These are phyloP conservation scores for Linepithema humile DNA, from an alignment of 1,140 invertebrate species.

Conservation along the genomic window DNA sequence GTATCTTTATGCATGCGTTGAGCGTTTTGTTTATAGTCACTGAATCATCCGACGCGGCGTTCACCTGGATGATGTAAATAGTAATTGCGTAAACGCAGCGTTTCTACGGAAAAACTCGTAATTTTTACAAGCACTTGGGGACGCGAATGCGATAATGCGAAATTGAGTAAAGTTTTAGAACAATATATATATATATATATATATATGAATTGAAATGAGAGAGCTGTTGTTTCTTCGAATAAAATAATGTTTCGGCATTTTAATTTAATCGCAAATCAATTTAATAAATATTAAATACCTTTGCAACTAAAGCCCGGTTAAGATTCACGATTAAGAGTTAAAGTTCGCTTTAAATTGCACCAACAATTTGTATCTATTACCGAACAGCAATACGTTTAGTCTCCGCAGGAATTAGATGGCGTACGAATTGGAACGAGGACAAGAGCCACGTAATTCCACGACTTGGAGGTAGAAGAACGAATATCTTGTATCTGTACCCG, in stretches of 20 bases:
- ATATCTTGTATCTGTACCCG: neutral
- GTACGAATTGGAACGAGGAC: neutral
- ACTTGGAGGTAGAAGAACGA: neutral
- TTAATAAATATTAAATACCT: neutral
- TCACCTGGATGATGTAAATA: neutral
- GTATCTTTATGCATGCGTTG: neutral
- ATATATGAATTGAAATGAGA: neutral
- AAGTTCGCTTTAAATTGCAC: neutral
- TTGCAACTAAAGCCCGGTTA: neutral
- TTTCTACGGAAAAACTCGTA: neutral
- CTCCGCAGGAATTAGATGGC: neutral
- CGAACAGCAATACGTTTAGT: neutral
- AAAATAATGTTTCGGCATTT: neutral
- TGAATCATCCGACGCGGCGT: neutral
- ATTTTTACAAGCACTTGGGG: neutral
- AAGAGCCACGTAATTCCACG: constrained; percentile 1
- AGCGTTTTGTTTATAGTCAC: neutral
- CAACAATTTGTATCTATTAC: neutral
- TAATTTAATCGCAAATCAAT: neutral
- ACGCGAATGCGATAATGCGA: neutral
- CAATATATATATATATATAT: no score
- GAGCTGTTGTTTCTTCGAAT: neutral
- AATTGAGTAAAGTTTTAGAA: no score
- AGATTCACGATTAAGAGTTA: neutral
- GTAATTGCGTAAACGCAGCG: neutral